A percentile compares a stretch with the other conserved stretches of the same genome.
These are phyloP conservation scores for Struthio camelus DNA, from an alignment of 2,113 vertebrate genomes.

Conservation along the genomic window DNA sequence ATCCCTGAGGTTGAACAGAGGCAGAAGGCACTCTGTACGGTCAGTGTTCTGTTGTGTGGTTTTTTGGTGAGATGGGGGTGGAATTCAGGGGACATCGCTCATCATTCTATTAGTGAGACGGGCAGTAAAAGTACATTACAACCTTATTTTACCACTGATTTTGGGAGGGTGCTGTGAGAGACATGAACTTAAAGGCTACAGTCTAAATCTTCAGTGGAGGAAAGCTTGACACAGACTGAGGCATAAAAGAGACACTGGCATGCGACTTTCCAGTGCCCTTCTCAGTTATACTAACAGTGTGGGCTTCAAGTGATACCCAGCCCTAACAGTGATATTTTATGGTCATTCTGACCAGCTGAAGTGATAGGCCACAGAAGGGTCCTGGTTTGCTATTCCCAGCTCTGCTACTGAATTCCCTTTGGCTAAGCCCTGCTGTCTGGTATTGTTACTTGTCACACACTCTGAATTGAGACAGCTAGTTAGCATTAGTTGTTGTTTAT, in stretches of 20 bases:
- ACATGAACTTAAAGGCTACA: background rate
- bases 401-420: no score
- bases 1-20: background rate
- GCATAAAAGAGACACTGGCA: background rate
- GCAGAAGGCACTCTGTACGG: fast-evolving
- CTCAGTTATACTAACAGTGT: no score
- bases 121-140: background rate
- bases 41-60: fast-evolving
- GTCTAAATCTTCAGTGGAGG: background rate
- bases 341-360: no score
- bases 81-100: background rate
- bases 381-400: no score
- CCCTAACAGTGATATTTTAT: no score
- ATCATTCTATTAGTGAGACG: background rate
- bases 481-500: no score
- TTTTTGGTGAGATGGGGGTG: background rate
- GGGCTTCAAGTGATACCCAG: no score
- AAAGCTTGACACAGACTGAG: background rate
- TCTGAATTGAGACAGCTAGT: no score
- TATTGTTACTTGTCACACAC: no score
- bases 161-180: background rate
- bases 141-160: background rate
- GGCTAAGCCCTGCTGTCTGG: no score
- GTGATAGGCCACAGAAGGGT: no score
- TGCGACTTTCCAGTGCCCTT: no score